phyloP scores from a whole-genome alignment of 2,113 vertebrate genomes.

The Asarcornis scutulata region DNA sequence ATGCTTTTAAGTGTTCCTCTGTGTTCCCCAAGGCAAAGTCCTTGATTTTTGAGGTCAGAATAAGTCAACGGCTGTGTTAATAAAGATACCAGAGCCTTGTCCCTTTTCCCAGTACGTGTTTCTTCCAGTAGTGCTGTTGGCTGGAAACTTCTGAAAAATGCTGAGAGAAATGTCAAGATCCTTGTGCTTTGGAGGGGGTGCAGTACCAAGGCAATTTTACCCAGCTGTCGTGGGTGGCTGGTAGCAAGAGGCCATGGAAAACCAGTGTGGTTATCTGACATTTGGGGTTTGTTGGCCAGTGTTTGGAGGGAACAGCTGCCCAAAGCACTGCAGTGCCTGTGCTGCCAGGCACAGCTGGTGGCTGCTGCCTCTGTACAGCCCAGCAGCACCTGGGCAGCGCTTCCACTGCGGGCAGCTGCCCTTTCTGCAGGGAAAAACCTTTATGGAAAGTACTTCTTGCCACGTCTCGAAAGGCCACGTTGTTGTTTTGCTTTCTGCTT shows the following conservation, averaged over 20 bases:
- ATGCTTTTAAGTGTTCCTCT: neutral
- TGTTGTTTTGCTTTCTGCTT: neutral
- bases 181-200: rapidly evolving
- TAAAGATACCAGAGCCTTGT: neutral
- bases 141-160: neutral
- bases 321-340: neutral
- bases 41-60: neutral
- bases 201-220: no score
- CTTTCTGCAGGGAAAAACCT: neutral
- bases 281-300: neutral
- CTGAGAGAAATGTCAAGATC: neutral
- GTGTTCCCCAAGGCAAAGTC: neutral
- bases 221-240: neutral
- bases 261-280: neutral
- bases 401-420: neutral
- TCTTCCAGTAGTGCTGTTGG: neutral
- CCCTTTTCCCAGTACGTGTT: neutral
- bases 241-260: neutral
- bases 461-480: rapidly evolving
- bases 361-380: neutral
- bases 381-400: neutral
- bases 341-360: rapidly evolving
- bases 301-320: neutral
- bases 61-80: neutral
- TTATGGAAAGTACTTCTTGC: neutral